Percentiles rank a stretch among this genome's conserved stretches.
These are phyloP conservation scores for Nasonovia ribisnigri DNA, from an alignment of 2,888 invertebrate genomes.

Conservation along the genomic window DNA sequence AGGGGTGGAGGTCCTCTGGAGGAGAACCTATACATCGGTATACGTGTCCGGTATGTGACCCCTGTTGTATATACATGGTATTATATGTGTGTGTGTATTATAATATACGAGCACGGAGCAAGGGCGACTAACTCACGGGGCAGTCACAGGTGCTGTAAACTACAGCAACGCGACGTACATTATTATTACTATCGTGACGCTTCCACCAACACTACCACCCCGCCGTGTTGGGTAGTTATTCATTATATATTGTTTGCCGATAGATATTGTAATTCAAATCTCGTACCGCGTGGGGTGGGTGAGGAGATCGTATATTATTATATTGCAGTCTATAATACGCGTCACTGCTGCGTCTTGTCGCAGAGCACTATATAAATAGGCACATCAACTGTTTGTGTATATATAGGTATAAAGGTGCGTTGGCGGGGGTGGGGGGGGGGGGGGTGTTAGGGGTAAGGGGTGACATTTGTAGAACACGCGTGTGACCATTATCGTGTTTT, in stretches of 20 bases:
- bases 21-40: neutral
- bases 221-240: neutral
- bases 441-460: neutral
- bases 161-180: conserved; percentile 18
- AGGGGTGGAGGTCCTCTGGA: no score
- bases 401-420: neutral
- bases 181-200: conserved; percentile 38
- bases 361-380: neutral
- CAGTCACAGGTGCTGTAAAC: conserved; percentile 63
- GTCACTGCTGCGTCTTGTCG: neutral
- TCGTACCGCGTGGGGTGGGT: conserved; percentile 17
- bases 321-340: neutral
- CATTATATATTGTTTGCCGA: conserved; percentile 58
- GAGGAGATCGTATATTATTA: neutral
- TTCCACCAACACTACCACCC: neutral
- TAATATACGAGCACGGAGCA: neutral
- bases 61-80: neutral
- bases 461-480: conserved; percentile 45
- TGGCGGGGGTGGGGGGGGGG: neutral
- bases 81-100: neutral
- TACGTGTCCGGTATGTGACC: conserved; percentile 14
- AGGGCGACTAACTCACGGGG: neutral
- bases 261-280: conserved; percentile 63
- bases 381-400: neutral
- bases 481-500: conserved; percentile 25